Base-by-base conservation (phyloP, 2,797 vertebrate genomes). In the Linurgus olivaceus region DNA sequence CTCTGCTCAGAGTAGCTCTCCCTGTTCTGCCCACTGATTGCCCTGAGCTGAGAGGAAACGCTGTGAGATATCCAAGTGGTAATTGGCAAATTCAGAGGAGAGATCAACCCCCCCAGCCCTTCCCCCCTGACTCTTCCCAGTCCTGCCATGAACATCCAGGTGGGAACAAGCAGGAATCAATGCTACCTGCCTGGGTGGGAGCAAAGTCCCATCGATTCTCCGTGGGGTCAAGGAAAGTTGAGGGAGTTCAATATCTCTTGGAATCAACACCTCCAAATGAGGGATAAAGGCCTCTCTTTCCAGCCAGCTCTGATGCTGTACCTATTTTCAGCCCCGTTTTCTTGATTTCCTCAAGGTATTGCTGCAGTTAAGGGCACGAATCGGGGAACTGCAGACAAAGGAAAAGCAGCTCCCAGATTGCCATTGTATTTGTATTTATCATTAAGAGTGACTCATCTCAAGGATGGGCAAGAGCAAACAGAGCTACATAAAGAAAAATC, bases 41-140 rank as follows among this genome's bases (percentile, higher is more conserved):
- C 77, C 89, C 77, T 33, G 80, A 65, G 82, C 13, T 0, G 48
- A 79, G 57, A 67, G 72, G 62, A 95, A 94, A 79, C 51, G 37
- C 81, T 62, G 54, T 0, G 0, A 84, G 91, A 82, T 33, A 55
- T 59, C 80, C 80, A 47, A 92, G 74, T 26, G 35, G 67, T 76
- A 94, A 88, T 12, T 78, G 73, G 61, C 40, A 94, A 80, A 92
- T 91, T 87, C 78, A 93, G 42, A 82, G 72, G 48, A 74, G 37
- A 75, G 33, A 78, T 66, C 72, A 92, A 29, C 31, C 7, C 10
- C 10, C 16, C 8, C 21, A 50, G 31, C 29, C 42, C 21, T 74
- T 73, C 45, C 38, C 71, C 17, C 26, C 61, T 40, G 40, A 6
- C 35, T 50, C 37, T 47, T 40, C 48, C 50, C 45, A 50, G 18